phyloP scores from a whole-genome alignment of 2,888 invertebrate genomes.

The Scaptomyza parva region DNA sequence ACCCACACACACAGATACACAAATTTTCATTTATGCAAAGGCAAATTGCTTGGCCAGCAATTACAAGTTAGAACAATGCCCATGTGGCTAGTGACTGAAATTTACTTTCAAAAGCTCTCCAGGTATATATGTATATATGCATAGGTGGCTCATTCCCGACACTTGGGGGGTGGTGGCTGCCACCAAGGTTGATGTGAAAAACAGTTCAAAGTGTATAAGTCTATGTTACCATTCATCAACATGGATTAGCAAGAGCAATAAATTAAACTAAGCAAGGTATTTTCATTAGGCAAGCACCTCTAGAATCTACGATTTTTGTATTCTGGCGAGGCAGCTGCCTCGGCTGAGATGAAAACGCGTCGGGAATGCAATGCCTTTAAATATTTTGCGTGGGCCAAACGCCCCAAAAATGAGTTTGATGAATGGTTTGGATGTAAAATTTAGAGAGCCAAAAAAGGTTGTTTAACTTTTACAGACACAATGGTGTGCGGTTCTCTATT shows the following conservation, averaged over 20 bases:
- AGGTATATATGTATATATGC: background rate
- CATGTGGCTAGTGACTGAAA: conserved; percentile 8
- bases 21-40: conserved; percentile 9
- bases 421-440: conserved; percentile 62
- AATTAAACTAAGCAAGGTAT: conserved; percentile 58
- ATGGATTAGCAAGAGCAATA: conserved; percentile 71
- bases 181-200: background rate
- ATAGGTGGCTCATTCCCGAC: background rate
- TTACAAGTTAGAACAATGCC: conserved; percentile 18
- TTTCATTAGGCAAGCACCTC: conserved; percentile 21
- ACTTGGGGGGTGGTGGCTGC: too few species aligned
- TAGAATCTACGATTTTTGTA: background rate
- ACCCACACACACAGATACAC: background rate
- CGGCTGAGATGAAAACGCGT: background rate
- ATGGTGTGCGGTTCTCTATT: background rate
- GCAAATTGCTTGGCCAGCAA: conserved; percentile 10
- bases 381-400: conserved; percentile 2
- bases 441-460: conserved; percentile 29
- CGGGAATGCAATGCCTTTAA: conserved; percentile 30
- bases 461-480: conserved; percentile 19
- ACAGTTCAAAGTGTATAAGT: conserved; percentile 19
- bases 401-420: conserved; percentile 53
- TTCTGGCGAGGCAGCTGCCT: background rate
- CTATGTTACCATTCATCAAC: conserved; percentile 68
- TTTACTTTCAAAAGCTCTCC: background rate